Base-by-base conservation (phyloP, 2,888 invertebrate genomes). In the Nudaria mundana region DNA sequence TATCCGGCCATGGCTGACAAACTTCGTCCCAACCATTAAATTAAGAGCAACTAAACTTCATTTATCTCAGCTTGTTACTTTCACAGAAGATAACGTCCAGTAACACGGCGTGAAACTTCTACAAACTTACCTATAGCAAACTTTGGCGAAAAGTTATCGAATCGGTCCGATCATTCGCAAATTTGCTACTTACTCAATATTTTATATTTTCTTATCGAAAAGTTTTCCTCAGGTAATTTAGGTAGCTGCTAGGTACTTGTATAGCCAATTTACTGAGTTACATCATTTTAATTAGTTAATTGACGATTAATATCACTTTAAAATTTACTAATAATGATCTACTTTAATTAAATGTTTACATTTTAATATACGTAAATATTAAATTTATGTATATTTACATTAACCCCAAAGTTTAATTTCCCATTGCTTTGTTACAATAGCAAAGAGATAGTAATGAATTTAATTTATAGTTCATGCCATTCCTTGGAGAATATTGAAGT, bases 1-100 rank as follows among this genome's bases (percentile, higher is more conserved):
- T 60, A 63, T 74, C 77, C 74, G 77, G 80, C 78, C 83, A 80
- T 81, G 82, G 80, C 72, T 71, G 61, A 68, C 61, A 66, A 82
- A 83, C 81, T 85, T 81, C 79, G 77, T 73, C 65, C 75, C 70
- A 69, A 64, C 81, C 81, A 84, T 84, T 85, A 85, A 86, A 85
- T 86, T 84, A 84, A 81, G 81, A 83, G 83, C 80, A 79, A 81
- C 76, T 78, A 76, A 85, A 84, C 80, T 86, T 86, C 79, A 85
- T 86, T 87, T 86, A 87, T 85, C 86, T 86, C 81, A 69, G 78
- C 78, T 78, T 84, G 84, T 81, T 84, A 82, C 84, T 82, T 81
- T 76, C 66, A 75, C 73, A 69, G 77, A 71, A 76, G 86, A 84
- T 86, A 86, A 86, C 78, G 78, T 77, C 74, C 70, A 71, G 78